Base-by-base conservation (phyloP, 2,888 invertebrate species). In the Drosophila formosana region DNA sequence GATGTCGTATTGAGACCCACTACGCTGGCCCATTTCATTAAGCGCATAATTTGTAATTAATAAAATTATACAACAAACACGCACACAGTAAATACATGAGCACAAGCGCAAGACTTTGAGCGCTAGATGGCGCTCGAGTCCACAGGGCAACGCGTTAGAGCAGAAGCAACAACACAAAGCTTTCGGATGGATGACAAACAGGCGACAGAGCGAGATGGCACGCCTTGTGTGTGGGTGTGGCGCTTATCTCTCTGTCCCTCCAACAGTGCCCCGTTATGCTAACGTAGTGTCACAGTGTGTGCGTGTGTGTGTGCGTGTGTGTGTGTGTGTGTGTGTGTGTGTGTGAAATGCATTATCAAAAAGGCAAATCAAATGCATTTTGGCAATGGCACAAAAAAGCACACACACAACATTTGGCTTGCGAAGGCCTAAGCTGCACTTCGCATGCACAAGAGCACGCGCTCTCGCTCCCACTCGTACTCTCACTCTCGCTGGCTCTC, bases 41-140 rank as follows among this genome's bases (percentile, higher is more conserved):
- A 70, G 78, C 73, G 83, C 85, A 81, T 85, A 83, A 84, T 84
- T 85, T 83, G 78, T 82, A 84, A 84, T 84, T 84, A 85, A 84
- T 85, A 80, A 74, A 80, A 78, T 75, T 79, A 81, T 78, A 55
- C 66, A 76, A 26, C 37, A 18, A 18, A 18, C 18, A 18, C 18
- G 18, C 18, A 18, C 18, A 67, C 68, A 64, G 58, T 64, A 78
- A 51, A 61, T 56, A 45, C 23, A 32, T 49, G 60, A 55, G 50
- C 18, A 18, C 18, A 18, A 18, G 18, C 18, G 46, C 43, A 34
- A 51, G 65, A 58, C 28, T 28, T 30, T 71, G 28, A 53, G 41
- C 45, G 34, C 68, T 66, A 72, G 72, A 66, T 66, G 78, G 66
- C 66, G 78, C 62, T 11, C 49, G 26, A 41, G 37, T 11, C 18